Percentiles rank a stretch among this genome's conserved stretches.
Conservation (phyloP, 2,113 vertebrate genomes). For the Sitta europaea region DNA sequence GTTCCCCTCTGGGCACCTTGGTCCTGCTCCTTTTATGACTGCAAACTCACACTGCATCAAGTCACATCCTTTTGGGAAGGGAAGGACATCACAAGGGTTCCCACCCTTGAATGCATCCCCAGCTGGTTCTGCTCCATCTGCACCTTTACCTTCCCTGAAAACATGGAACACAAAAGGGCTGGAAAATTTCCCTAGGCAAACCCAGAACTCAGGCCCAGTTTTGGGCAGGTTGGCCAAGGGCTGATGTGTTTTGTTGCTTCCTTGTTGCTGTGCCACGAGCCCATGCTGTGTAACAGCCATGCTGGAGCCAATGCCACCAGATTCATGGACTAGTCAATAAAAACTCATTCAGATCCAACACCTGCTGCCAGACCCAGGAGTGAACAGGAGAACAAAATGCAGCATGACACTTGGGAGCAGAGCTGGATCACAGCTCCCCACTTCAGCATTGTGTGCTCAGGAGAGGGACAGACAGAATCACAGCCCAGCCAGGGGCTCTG, state of each 20-base stretch:
- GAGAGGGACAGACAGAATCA: not conserved
- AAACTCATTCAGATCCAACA: not conserved
- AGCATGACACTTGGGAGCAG: not conserved
- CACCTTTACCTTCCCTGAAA: not conserved
- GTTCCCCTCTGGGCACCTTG: not conserved
- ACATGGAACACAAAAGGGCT: not conserved
- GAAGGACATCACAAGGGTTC: not conserved
- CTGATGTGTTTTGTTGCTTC: not conserved
- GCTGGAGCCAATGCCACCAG: not conserved
- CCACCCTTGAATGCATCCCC: not conserved
- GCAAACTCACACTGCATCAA: not conserved
- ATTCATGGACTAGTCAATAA: not conserved
- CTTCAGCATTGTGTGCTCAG: not conserved
- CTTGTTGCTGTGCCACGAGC: accelerated
- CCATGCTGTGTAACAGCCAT: accelerated
- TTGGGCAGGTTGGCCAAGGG: not conserved
- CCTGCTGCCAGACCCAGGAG: not conserved
- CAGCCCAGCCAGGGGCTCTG: not conserved
- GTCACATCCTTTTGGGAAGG: not conserved
- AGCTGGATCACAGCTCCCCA: not conserved
- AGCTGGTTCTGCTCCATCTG: not conserved
- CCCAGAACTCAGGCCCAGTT: accelerated
- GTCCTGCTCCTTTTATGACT: not conserved
- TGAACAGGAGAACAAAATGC: not conserved
- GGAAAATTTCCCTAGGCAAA: not conserved